Base-by-base conservation (phyloP, 2,888 invertebrate species). In the Harmothoe impar region DNA sequence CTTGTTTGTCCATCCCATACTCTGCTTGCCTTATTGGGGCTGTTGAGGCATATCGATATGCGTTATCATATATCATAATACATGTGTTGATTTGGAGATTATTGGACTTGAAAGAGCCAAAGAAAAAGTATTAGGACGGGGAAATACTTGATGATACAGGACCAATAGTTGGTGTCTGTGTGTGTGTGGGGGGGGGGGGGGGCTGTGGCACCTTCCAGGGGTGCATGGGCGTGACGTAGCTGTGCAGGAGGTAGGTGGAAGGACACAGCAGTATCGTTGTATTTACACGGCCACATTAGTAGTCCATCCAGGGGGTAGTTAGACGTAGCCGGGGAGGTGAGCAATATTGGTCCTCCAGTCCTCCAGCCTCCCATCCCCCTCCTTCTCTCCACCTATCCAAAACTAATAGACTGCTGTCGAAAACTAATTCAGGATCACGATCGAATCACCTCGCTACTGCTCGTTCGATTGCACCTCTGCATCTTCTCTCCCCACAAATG, bases 301-400 rank as follows among this genome's bases (percentile, higher is more conserved):
- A 62, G 62, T 62, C 62, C 62, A 62, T 62, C 62, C 62, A n/a
- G 62, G 62, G 62, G 62, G 62, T 62, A 62, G 62, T 62, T 62
- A 12, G 62, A 20, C 62, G 43, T 43, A 10, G 43, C 10, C 43
- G 43, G 43, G 10, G 43, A 43, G 43, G 43, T 62, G 62, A n/a
- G 7, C 62, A 43, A 62, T 62, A 62, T 62, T 62, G 62, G 62
- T 62, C 12, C 62, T n/a, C 7, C 62, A 62, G 23, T 20, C 62
- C 43, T 7, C 10, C 43, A 3, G 3, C 43, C 43, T 10, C 10
- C 43, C 43, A 43, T 43, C 43, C 43, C n/a, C 43, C 43, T 43
- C 43, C 43, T 10, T 7, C 3, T 10, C 43, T 10, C 43, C 43
- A 43, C 43, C 43, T 43, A 3, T 43, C 62, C 62, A 62, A 52